A percentile compares a stretch with the other conserved stretches of the same genome.
Evolutionary conservation across 2,113 vertebrate species (phyloP).

Genomic region (Romanogobio albipinnatus): DNA sequence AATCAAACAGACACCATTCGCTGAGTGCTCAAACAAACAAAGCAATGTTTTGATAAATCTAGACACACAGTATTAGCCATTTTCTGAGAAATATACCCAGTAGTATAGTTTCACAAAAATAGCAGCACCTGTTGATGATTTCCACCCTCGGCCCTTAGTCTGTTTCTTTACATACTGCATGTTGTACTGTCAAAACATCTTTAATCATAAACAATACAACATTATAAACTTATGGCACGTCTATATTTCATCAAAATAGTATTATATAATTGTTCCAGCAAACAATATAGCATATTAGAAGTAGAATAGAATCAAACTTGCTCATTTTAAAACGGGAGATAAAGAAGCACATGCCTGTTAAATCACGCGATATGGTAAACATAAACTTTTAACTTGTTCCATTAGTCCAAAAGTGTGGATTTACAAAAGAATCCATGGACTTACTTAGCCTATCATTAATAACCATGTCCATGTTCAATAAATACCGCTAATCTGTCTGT

Average conservation of each 20-base stretch:
- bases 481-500: background rate
- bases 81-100: background rate
- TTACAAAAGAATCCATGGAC: background rate
- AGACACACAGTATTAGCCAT: too few species aligned
- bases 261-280: background rate
- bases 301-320: background rate
- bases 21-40: background rate
- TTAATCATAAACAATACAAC: too few species aligned
- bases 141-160: background rate
- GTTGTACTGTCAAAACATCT: background rate
- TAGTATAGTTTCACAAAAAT: background rate
- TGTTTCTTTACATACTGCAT: background rate
- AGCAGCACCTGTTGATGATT: background rate
- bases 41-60: background rate
- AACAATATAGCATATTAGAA: background rate
- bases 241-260: background rate
- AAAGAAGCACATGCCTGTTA: background rate
- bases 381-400: background rate
- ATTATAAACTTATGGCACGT: background rate
- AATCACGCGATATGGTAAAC: background rate
- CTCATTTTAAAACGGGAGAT: background rate
- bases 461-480: background rate
- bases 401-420: background rate
- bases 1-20: background rate
- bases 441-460: background rate